phyloP scores from a whole-genome alignment of 2,888 invertebrate species.

The Dyspetes luteomarginatus region DNA sequence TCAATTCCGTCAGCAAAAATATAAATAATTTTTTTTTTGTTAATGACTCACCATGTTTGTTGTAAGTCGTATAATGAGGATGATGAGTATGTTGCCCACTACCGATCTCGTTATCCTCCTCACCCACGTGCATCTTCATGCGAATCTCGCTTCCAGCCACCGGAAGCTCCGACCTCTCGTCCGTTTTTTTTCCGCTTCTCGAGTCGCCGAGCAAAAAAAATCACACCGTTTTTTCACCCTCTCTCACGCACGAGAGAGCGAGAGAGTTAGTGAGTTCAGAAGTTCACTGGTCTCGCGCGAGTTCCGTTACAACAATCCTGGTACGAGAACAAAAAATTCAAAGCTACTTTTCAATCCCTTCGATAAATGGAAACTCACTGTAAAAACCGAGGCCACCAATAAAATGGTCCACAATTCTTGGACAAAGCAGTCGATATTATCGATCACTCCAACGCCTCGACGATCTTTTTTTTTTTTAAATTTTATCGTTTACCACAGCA shows the following conservation, averaged over 20 bases:
- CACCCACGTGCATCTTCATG: constrained; percentile 75
- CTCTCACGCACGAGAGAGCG: neutral
- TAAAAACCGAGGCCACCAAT: constrained; percentile 33
- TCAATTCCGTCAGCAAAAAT: neutral
- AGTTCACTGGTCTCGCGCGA: constrained; percentile 9
- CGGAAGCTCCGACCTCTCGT: neutral
- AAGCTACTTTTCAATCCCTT: neutral
- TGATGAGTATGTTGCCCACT: constrained; percentile 73
- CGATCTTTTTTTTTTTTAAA: constrained; percentile 4
- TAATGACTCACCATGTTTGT: constrained; percentile 72
- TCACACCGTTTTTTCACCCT: neutral
- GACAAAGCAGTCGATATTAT: constrained; percentile 26
- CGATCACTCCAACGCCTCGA: constrained; percentile 19
- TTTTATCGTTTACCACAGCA: neutral
- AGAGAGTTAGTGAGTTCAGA: neutral
- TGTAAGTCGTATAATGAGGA: constrained; percentile 72
- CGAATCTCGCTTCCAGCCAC: constrained; percentile 62
- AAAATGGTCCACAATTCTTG: constrained; percentile 6
- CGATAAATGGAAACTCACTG: neutral
- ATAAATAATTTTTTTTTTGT: constrained; percentile 10
- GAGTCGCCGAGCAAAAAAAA: neutral
- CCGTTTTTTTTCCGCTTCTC: constrained; percentile 4
- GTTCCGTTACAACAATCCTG: neutral
- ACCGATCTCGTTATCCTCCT: constrained; percentile 74
- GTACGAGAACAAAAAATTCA: neutral